Evolutionary conservation across 2,888 invertebrate genomes (phyloP), one percentile per base, ranked within the genome.

Genomic region (Melanchra persicariae): DNA sequence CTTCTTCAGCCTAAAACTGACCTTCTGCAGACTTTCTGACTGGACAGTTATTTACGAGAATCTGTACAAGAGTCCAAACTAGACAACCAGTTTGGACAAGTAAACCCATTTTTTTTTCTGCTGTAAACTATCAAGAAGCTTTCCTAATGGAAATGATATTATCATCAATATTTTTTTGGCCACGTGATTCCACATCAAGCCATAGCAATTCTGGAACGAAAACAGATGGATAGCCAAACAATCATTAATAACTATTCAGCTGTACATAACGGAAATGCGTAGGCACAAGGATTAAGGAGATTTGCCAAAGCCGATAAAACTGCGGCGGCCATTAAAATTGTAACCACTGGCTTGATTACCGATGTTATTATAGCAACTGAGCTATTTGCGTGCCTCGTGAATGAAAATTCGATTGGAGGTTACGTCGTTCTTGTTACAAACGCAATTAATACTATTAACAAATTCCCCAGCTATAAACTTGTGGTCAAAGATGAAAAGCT

Each of bases 241-340:
- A 66, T 49, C 2, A 84, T 73, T 74, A 77, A 82, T 81, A 72
- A 76, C 69, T 70, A 63, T 70, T 67, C 70, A 82, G 69, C 69
- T 69, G 79, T 70, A 80, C 74, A 87, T 70, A 70, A 71, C 86
- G 88, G 88, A 88, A 86, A 83, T 69, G 82, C 80, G 89, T 89
- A 83, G 87, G 88, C 77, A 82, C 68, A 72, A 76, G 79, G 76
- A 87, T 86, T 84, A 82, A 84, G 79, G 79, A 84, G 83, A 85
- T 86, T 85, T 73, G 82, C 86, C 86, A 85, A 84, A 77, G 67
- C 74, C 85, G 85, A 88, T 87, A 86, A 87, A 87, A 77, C 61
- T 69, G 76, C 57, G 73, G 72, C 80, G 71, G 73, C 74, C 64
- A 76, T 77, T 75, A 81, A 80, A 75, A 67, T 77, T 52, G 66